Evolutionary conservation across 2,113 vertebrate species (phyloP), one percentile per base, ranked within the genome.

Genomic region (Brachyistius frenatus): DNA sequence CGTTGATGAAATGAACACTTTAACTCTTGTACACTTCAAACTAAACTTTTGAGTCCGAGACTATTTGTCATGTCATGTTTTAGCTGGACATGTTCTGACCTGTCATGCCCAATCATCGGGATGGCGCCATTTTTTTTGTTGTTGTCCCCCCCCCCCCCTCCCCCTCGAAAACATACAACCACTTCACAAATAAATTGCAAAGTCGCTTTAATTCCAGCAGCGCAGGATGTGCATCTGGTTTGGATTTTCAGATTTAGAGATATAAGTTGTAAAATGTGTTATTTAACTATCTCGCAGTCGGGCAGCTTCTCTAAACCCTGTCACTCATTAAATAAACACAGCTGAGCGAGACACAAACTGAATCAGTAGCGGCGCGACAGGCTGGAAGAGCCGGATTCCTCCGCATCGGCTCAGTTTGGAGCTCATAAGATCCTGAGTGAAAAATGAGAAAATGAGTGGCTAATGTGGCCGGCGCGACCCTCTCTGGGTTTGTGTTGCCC

Each of bases 391-490:
- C 62, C 13, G 60, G 58, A 74, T 87, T 68, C 63, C 71, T 33
- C 54, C 5, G 36, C 23, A 15, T 36, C 35, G 46, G n/a, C 56
- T 62, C 39, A 63, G 66, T 41, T 54, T 64, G 41, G 55, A 80
- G 35, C 47, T 33, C 44, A 11, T 52, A 65, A 76, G 64, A 76
- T 71, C 58, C 41, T 4, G 68, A 80, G 76, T 78, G 78, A 89
- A 82, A 85, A 87, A 82, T 84, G 66, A 84, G 83, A 73, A 69
- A 87, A 72, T 37, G 61, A 79, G 62, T 77, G 68, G 41, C 61
- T 5, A 14, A 44, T 46, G 52, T 62, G 78, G 64, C 80, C 78
- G 63, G 37, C 15, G 5, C 0, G 13, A 76, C 83, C 86, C 56
- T 85, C 67, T 1, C 54, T 57, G 80, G 63, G 57, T 66, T 53